Evolutionary conservation across 2,113 vertebrate species (phyloP).

Genomic region (Pipra filicauda): DNA sequence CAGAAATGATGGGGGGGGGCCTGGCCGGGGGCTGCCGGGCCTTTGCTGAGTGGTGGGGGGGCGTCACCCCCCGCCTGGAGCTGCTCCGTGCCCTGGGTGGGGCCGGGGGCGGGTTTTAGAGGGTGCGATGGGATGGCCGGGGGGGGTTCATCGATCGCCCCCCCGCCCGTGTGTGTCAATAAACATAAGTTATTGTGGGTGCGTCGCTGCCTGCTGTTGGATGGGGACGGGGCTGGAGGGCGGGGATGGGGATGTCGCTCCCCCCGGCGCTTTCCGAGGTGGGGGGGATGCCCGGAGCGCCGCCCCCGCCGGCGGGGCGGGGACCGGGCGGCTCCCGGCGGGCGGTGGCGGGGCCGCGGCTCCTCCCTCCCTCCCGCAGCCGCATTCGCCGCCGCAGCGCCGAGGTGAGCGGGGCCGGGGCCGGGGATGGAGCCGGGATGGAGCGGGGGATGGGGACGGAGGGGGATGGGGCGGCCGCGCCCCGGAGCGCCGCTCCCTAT

Average conservation of each 20-base stretch:
- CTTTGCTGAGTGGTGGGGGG: rapidly evolving
- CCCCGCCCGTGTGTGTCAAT: not conserved
- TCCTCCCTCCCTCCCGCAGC: not conserved
- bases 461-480: not conserved
- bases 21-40: not conserved
- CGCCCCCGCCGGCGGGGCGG: not conserved
- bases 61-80: rapidly evolving
- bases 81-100: not conserved
- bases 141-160: not conserved
- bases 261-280: not conserved
- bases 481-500: not conserved
- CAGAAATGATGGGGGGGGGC: slow-evolving; percentile 77
- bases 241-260: not conserved
- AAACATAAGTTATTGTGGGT: not conserved
- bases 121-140: not conserved
- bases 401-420: not conserved
- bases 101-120: rapidly evolving
- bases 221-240: not conserved
- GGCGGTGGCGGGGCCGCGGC: not conserved
- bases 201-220: not conserved
- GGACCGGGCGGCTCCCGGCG: not conserved
- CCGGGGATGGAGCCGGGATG: not conserved
- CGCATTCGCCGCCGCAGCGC: not conserved
- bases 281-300: not conserved
- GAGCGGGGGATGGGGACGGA: not conserved